Evolutionary conservation across 2,797 vertebrate species (phyloP).

Genomic region (Microctenopoma steveboyesi): DNA sequence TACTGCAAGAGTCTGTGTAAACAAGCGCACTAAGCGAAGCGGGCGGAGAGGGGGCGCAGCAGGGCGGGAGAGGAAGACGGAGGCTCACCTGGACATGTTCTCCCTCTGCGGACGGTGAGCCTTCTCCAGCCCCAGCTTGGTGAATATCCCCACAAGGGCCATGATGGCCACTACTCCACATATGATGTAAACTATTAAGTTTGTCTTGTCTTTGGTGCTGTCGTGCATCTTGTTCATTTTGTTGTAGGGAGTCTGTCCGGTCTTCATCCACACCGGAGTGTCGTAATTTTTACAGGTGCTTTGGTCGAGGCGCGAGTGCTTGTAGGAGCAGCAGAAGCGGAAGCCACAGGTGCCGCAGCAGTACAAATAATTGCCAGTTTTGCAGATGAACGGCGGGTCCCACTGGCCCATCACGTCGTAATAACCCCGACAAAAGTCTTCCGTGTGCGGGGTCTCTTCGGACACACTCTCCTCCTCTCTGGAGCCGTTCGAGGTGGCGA

Average conservation of each 20-base stretch:
- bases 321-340: slow-evolving; percentile 97
- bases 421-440: slow-evolving; percentile 94
- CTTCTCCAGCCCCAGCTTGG: slow-evolving; percentile 96
- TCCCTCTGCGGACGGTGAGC: slow-evolving; percentile 96
- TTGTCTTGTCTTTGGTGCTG: slow-evolving; percentile 97
- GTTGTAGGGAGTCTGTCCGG: slow-evolving; percentile 91
- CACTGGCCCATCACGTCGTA: slow-evolving; percentile 99
- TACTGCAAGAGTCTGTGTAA: slow-evolving; percentile 63
- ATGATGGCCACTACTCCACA: slow-evolving; percentile 98
- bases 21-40: slow-evolving; percentile 58
- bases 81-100: slow-evolving; percentile 93
- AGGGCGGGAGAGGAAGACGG: background rate
- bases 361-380: slow-evolving; percentile 93
- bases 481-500: slow-evolving; percentile 92
- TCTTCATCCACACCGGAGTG: slow-evolving; percentile 93
- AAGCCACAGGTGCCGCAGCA: slow-evolving; percentile 99
- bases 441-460: slow-evolving; percentile 89
- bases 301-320: slow-evolving; percentile 92
- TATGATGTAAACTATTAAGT: slow-evolving; percentile 98
- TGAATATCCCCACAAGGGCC: slow-evolving; percentile 99
- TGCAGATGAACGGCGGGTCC: slow-evolving; percentile 96
- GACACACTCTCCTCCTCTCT: slow-evolving; percentile 85
- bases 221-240: slow-evolving; percentile 90
- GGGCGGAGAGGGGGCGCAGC: background rate
- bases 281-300: slow-evolving; percentile 96